These are phyloP conservation scores for Pharmacophagus antenor DNA, from an alignment of 2,888 invertebrate species.

Conservation along the genomic window DNA sequence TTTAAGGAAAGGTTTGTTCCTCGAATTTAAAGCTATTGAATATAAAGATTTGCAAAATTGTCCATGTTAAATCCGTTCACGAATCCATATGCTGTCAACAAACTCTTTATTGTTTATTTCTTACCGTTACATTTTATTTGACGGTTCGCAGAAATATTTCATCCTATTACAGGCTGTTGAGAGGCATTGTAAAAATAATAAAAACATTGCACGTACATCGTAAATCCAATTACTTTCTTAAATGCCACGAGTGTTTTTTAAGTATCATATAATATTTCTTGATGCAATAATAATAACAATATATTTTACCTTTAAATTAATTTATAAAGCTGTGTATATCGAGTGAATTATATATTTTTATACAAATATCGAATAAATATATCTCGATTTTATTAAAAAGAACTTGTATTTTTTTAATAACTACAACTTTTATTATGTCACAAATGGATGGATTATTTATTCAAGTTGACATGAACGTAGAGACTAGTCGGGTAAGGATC, in stretches of 20 bases:
- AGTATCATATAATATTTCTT: neutral
- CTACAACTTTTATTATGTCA: neutral
- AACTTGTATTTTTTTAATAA: neutral
- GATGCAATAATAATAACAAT: too few species aligned
- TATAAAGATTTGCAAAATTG: neutral
- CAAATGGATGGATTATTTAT: neutral
- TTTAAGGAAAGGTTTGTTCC: constrained; percentile 10
- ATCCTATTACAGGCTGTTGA: constrained; percentile 11
- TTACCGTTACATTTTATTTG: constrained; percentile 44
- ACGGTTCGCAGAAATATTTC: constrained; percentile 35
- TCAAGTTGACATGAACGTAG: neutral
- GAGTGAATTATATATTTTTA: too few species aligned
- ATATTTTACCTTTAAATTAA: too few species aligned
- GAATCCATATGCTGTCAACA: constrained; percentile 40
- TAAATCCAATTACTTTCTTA: constrained; percentile 5
- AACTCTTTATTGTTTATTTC: constrained; percentile 41
- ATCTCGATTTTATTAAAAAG: neutral
- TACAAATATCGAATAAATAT: too few species aligned
- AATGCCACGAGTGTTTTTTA: neutral
- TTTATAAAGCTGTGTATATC: too few species aligned
- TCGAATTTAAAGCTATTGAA: neutral
- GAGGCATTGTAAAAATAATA: constrained; percentile 2
- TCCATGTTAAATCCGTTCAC: constrained; percentile 38
- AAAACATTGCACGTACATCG: neutral
- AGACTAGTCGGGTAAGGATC: neutral